Percentiles rank a stretch among this genome's conserved stretches.
These are phyloP conservation scores for Macrobrachium nipponense DNA, from an alignment of 1,140 invertebrate genomes.

Conservation along the genomic window DNA sequence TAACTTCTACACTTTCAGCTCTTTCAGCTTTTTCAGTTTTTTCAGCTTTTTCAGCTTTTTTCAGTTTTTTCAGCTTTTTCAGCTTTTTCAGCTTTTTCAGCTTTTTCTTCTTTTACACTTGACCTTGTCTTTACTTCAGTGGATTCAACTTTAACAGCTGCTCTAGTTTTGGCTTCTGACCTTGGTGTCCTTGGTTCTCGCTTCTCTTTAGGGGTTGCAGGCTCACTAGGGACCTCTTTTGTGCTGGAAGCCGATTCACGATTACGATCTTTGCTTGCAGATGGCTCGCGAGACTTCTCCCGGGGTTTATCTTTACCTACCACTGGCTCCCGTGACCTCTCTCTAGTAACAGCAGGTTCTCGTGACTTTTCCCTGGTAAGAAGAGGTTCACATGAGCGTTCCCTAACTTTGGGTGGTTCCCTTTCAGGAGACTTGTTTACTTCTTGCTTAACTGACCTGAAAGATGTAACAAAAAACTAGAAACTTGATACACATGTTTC, in stretches of 20 bases:
- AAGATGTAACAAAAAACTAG: not conserved
- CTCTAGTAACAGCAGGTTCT: not conserved
- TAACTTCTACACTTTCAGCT: conserved; percentile 25
- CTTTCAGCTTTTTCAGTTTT: conserved; percentile 35
- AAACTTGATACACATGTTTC: not conserved
- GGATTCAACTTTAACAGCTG: conserved; percentile 16
- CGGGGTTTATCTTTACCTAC: not conserved
- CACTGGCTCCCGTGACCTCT: conserved; percentile 29
- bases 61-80: no score
- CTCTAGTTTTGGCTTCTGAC: conserved; percentile 42
- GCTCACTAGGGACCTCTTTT: conserved; percentile 6
- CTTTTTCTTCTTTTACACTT: conserved; percentile 34
- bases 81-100: not conserved
- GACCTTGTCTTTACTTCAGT: conserved; percentile 44
- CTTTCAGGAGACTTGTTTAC: conserved; percentile 7
- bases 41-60: no score
- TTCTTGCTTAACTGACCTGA: conserved; percentile 44
- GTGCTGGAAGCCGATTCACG: conserved; percentile 15
- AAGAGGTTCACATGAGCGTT: conserved; percentile 11
- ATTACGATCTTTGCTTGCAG: conserved; percentile 30
- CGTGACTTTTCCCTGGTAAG: not conserved
- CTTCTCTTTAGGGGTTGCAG: conserved; percentile 20
- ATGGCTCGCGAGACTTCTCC: conserved; percentile 16
- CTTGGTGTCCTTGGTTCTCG: conserved; percentile 45
- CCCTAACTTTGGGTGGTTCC: conserved; percentile 30